Evolutionary conservation across 2,888 invertebrate genomes (phyloP), one percentile per base, ranked within the genome.

Genomic region (Orthonevra nobilis): DNA sequence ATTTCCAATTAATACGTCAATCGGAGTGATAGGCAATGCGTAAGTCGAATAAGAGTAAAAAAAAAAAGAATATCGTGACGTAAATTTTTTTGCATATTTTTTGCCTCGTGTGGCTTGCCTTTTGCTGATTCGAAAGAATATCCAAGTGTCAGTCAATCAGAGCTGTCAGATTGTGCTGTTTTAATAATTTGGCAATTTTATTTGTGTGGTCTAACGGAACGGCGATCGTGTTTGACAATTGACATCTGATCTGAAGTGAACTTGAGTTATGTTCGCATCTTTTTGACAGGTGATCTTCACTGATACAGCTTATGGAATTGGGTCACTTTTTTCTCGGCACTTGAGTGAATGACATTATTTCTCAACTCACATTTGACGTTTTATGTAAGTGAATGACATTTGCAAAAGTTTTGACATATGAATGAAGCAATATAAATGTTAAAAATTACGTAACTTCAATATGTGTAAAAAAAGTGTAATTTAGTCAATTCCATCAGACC

Each of bases 1-100:
- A 69, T 69, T 58, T 58, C 32, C 66, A 66, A 66, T 66, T 44
- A 66, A 66, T 66, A 66, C 66, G 66, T 66, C 66, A 66, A 66
- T 54, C 66, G 46, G 34, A 17, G 56, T 46, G 66, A 66, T 46
- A 36, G 54, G 54, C 44, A 56, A 38, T 66, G 54, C 32, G 44
- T n/a, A 64, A 64, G n/a, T n/a, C 28, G 26, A 30, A 34, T 19
- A 40, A 23, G 19, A 42, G 30, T 44, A 63, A 50, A 12, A 40
- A 46, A 48, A 23, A 23, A 40, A 40, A 52, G n/a, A 10, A 1
- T 23, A 23, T 10, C 19, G 1, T 3, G 6, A n/a, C n/a, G 1
- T 10, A 15, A n/a, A 15, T 7, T 14, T 32, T 60, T n/a, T n/a
- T n/a, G 28, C 34, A 46, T 44, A 60, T 60, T 60, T 26, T 44